Evolutionary conservation across 2,888 invertebrate species (phyloP), one percentile per base, ranked within the genome.

Genomic region (Drosophila tripunctata): DNA sequence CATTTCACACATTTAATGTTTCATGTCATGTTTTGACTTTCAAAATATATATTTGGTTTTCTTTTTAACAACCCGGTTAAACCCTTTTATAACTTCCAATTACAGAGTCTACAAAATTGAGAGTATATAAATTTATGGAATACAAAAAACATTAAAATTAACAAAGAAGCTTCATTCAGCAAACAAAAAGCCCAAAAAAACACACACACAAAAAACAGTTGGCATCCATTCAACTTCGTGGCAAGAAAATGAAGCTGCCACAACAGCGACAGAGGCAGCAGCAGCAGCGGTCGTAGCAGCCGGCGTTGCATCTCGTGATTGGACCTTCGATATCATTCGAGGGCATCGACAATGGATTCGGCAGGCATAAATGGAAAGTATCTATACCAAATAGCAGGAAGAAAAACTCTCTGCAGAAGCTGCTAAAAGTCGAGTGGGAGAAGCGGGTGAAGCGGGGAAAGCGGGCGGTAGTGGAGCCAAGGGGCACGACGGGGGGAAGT

Each of bases 241-340:
- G 55, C 38, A 54, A 74, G 74, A 35, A 60, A 60, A 50, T 65
- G 40, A 56, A 68, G 61, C 58, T 40, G 61, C 67, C 27, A 38
- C 35, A 31, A 55, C 22, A 8, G 14, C 40, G 3, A n/a, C 17
- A 45, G 8, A 17, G 22, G 14, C 27, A 35, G 52, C 4, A 36
- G 40, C 35, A 27, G 58, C 50, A 31, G 51, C 31, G 7, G 47
- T 27, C 17, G 64, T 56, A 45, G 51, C 69, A 48, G 54, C 27
- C 27, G 27, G 45, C 56, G 45, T 36, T 43, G 40, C 56, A 58
- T 81, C 76, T 79, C 73, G 73, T 76, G 77, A 67, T 70, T 76
- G 67, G 61, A 73, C 73, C 77, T 72, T 69, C 64, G 65, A 82
- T 82, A 82, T 79, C 69, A 67, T 73, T 75, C 58, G 77, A 75